Evolutionary conservation across 2,888 invertebrate genomes (phyloP).

Genomic region (Augiades crinisus): DNA sequence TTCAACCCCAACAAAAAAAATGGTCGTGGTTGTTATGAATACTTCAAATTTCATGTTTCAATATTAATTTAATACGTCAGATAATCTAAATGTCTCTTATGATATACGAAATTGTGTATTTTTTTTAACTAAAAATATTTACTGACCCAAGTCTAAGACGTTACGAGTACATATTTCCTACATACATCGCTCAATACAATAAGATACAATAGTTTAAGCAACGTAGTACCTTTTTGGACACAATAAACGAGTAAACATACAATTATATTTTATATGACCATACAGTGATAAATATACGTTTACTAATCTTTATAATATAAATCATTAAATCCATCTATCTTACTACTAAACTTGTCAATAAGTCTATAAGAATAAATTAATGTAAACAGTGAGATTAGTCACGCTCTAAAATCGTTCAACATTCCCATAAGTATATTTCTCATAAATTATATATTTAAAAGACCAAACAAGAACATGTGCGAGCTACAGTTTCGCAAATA

Average conservation of each 20-base stretch:
- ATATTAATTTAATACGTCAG: too few relatives aligned
- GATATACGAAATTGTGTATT: too few relatives aligned
- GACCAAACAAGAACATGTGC: slow-evolving; percentile 5
- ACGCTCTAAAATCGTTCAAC: slow-evolving; percentile 24
- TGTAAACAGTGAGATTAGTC: slow-evolving; percentile 16
- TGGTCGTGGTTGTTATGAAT: too few relatives aligned
- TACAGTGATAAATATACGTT: slow-evolving; percentile 12
- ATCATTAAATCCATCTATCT: slow-evolving; percentile 20
- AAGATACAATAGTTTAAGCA: not conserved
- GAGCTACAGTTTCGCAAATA: slow-evolving; percentile 2
- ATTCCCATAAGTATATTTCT: not conserved
- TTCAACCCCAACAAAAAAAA: too few relatives aligned
- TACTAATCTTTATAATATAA: not conserved
- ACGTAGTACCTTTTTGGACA: not conserved
- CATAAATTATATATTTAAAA: not conserved
- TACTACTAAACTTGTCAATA: slow-evolving; percentile 6
- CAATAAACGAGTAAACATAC: not conserved
- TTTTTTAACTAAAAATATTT: not conserved
- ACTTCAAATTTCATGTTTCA: too few relatives aligned
- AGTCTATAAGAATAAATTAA: slow-evolving; percentile 15
- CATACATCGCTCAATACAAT: not conserved
- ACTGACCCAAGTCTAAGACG: not conserved
- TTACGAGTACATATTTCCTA: not conserved
- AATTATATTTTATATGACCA: not conserved
- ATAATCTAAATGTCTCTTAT: too few relatives aligned